phyloP scores from a whole-genome alignment of 1,140 invertebrate genomes.

The Doryteuthis pealeii region DNA sequence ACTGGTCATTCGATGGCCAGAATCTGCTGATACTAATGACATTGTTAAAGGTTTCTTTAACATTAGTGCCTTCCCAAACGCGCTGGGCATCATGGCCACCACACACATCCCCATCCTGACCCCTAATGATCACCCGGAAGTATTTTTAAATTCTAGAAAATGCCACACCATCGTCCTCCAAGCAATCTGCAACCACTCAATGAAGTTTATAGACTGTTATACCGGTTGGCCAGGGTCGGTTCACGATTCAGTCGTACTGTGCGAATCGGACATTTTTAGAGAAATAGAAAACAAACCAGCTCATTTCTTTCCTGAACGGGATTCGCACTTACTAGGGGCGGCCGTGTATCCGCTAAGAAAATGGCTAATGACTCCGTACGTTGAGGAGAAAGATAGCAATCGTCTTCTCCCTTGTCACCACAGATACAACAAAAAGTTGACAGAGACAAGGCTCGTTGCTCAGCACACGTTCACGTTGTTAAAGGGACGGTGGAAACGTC shows the following conservation, averaged over 20 bases:
- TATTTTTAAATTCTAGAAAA: conserved; percentile 32
- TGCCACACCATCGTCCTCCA: conserved; percentile 25
- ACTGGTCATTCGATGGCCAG: conserved; percentile 23
- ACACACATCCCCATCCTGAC: no score
- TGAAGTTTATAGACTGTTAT: conserved; percentile 25
- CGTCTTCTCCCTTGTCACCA: conserved; percentile 41
- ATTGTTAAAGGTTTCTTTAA: conserved; percentile 9
- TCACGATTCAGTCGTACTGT: conserved; percentile 28
- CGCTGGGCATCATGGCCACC: conserved; percentile 29
- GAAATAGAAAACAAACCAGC: conserved; percentile 16
- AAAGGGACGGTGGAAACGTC: conserved; percentile 48
- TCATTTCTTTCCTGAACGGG: conserved; percentile 9
- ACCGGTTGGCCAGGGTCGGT: conserved; percentile 25
- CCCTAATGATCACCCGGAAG: conserved; percentile 17
- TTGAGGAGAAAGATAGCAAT: conserved; percentile 29
- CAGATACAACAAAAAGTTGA: conserved; percentile 41
- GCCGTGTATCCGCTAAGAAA: conserved; percentile 24
- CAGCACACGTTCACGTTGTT: conserved; percentile 42
- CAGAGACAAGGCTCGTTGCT: conserved; percentile 37
- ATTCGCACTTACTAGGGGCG: conserved; percentile 29
- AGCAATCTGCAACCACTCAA: conserved; percentile 21
- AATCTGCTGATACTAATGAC: conserved; percentile 4
- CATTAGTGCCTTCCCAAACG: conserved; percentile 26
- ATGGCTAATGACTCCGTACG: conserved; percentile 31
- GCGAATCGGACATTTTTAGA: conserved; percentile 29